phyloP scores from a whole-genome alignment of 2,797 vertebrate species.

The Euphonia xanthogaster region DNA sequence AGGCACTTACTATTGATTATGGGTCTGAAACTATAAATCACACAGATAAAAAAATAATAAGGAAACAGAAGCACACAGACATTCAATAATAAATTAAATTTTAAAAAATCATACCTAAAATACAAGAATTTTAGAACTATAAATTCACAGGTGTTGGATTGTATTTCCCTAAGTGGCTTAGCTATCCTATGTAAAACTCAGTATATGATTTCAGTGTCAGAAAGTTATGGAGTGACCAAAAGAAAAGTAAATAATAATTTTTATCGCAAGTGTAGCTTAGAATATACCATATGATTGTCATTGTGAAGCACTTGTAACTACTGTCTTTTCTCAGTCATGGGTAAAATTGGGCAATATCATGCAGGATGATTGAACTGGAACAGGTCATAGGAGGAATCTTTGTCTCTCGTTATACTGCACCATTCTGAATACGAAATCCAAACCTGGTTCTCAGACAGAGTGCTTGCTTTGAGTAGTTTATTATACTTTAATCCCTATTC shows the following conservation, averaged over 20 bases:
- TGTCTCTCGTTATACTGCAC: background rate
- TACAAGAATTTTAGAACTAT: background rate
- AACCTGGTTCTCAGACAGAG: background rate
- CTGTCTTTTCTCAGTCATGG: background rate
- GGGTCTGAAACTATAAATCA: background rate
- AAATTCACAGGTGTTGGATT: background rate
- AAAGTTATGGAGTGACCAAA: background rate
- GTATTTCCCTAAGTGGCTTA: background rate
- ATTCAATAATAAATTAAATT: background rate
- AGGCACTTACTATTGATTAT: background rate
- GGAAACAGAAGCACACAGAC: background rate
- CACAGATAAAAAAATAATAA: background rate
- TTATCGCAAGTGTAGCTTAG: background rate
- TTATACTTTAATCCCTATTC: background rate
- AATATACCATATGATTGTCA: rapidly evolving
- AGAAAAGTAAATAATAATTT: background rate
- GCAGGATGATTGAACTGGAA: background rate
- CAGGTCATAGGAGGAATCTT: background rate
- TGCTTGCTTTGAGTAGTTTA: background rate
- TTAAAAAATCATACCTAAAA: background rate
- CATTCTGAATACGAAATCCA: background rate
- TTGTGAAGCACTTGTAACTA: background rate
- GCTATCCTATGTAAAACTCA: background rate
- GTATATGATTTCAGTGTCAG: background rate
- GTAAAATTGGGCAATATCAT: background rate